phyloP scores from a whole-genome alignment of 2,888 invertebrate genomes.

The Bembecia ichneumoniformis region DNA sequence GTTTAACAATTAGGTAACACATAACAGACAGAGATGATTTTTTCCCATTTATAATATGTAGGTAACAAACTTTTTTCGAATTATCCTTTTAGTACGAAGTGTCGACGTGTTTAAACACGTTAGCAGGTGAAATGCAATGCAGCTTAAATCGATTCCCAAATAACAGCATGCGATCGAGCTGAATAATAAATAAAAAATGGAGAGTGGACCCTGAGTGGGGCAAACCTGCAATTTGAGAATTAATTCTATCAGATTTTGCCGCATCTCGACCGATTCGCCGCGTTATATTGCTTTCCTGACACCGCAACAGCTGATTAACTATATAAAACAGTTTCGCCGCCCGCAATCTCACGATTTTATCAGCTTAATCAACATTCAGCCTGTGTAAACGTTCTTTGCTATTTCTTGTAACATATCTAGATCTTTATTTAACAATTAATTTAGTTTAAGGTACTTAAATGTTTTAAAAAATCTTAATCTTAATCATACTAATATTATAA shows the following conservation, averaged over 20 bases:
- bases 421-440: background rate
- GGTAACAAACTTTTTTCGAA: background rate
- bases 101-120: conserved; percentile 55
- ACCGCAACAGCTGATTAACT: conserved; percentile 52
- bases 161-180: conserved; percentile 47
- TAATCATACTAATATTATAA: too few species aligned
- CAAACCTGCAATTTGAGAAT: conserved; percentile 57
- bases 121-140: conserved; percentile 60
- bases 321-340: conserved; percentile 36
- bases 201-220: conserved; percentile 29
- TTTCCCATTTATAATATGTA: too few species aligned
- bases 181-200: conserved; percentile 43
- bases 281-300: conserved; percentile 45
- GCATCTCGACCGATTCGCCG: conserved; percentile 36
- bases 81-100: conserved; percentile 19
- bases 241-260: conserved; percentile 58
- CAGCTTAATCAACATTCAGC: conserved; percentile 32
- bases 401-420: background rate
- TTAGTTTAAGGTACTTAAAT: too few species aligned
- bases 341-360: conserved; percentile 41
- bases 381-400: conserved; percentile 3
- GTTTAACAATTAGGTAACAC: too few species aligned
- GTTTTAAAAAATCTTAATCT: too few species aligned
- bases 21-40: too few species aligned
- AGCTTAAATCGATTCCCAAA: conserved; percentile 54